These are phyloP conservation scores for Salvator merianae DNA, from an alignment of 2,113 vertebrate genomes.

Conservation along the genomic window DNA sequence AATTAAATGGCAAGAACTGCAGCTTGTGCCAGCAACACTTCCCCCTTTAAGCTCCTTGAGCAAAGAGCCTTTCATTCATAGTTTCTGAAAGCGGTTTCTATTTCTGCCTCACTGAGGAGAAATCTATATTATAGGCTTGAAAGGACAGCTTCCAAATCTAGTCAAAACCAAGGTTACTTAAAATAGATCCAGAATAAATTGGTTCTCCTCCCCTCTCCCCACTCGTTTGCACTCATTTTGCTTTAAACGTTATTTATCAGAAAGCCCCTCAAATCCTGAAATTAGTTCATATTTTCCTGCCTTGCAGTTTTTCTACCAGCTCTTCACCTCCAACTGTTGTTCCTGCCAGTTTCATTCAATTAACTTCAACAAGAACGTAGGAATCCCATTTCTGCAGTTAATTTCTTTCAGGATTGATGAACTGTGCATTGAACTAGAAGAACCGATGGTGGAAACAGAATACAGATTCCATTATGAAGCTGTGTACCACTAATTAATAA, in stretches of 20 bases:
- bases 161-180: slow-evolving; percentile 15
- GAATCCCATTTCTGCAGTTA: slow-evolving; percentile 42
- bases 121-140: slow-evolving; percentile 18
- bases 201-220: slow-evolving; percentile 18
- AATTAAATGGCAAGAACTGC: slow-evolving; percentile 32
- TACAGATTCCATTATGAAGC: slow-evolving; percentile 60
- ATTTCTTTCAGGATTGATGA: slow-evolving; percentile 56
- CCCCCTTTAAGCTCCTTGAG: slow-evolving; percentile 9
- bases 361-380: slow-evolving; percentile 48
- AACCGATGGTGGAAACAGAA: slow-evolving; percentile 40
- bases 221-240: slow-evolving; percentile 8
- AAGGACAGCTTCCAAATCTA: slow-evolving; percentile 34
- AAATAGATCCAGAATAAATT: slow-evolving; percentile 44
- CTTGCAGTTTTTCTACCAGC: slow-evolving; percentile 21
- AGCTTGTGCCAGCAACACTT: background rate
- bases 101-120: slow-evolving; percentile 43
- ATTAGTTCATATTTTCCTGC: background rate
- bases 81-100: slow-evolving; percentile 32
- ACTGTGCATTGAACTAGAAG: slow-evolving; percentile 48
- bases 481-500: slow-evolving; percentile 53
- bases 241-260: slow-evolving; percentile 28
- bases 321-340: slow-evolving; percentile 38
- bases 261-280: slow-evolving; percentile 33
- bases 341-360: slow-evolving; percentile 36
- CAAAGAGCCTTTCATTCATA: background rate